Evolutionary conservation across 2,888 invertebrate genomes (phyloP), one percentile per base, ranked within the genome.

Genomic region (Drosophila ochracea): DNA sequence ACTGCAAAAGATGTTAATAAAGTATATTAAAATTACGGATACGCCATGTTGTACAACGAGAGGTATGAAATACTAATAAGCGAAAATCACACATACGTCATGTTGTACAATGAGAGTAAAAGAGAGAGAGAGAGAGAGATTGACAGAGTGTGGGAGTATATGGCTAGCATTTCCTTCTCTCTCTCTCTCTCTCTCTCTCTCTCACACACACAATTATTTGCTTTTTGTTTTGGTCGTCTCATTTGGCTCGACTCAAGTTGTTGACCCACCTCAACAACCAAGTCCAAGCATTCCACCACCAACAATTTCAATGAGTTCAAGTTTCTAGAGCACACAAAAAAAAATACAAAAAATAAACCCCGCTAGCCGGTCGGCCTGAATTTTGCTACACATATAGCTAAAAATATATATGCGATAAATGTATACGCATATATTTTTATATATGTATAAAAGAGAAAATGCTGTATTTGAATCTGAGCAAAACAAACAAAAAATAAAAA

Each of bases 1-100:
- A 97, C 96, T 96, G 37, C 11, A 69, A 68, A 13, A 25, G 7
- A 47, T 16, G 21, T 50, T 16, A 7, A 62, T 10, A 52, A 19
- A n/a, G 25, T 43, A 65, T 50, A 54, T 49, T 21, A 31, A 3
- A 50, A 74, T 65, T 50, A 41, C 25, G 25, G 35, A 73, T 77
- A 64, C 68, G 65, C 39, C 70, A 66, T 31, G 41, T 33, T 30
- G 52, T 19, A n/a, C 54, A 30, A 16, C 10, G 37, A 37, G 28
- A 43, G 33, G n/a, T 28, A 19, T 13, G 9, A 41, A 49, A 49
- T 49, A 19, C n/a, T 39, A 13, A 30, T 35, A 5, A 35, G 13
- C 30, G 43, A 54, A 59, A 43, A 69, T 79, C 39, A 58, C 43
- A 43, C 53, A 71, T 74, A 67, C 68, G 65, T 53, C 72, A 68